These are phyloP conservation scores for Ondatra zibethicus DNA, from an alignment of 2,113 vertebrate genomes.

Conservation along the genomic window DNA sequence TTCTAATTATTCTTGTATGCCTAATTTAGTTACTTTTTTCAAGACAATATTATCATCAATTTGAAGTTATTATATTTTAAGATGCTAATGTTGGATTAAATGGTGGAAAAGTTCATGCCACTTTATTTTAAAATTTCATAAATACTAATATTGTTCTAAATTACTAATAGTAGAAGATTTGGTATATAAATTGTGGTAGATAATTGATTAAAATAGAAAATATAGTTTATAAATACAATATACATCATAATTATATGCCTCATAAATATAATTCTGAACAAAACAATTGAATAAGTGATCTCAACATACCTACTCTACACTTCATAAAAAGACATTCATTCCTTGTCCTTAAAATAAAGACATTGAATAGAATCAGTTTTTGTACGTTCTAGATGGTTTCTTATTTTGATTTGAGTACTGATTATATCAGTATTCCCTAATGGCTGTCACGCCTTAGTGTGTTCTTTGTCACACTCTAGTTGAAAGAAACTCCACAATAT, in stretches of 20 bases:
- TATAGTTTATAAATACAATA: not conserved
- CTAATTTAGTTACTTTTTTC: slow-evolving; percentile 29
- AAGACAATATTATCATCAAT: not conserved
- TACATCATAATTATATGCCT: not conserved
- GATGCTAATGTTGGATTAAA: slow-evolving; percentile 1
- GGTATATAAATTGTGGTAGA: not conserved
- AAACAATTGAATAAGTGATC: not conserved
- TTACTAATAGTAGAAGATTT: not conserved
- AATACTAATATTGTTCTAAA: not conserved
- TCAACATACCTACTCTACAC: not conserved
- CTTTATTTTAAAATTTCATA: not conserved
- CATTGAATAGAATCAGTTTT: not conserved
- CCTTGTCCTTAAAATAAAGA: not conserved
- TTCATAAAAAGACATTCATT: not conserved
- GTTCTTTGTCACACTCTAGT: not conserved
- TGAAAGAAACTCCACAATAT: not conserved
- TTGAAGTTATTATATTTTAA: slow-evolving; percentile 40
- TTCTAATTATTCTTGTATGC: not conserved
- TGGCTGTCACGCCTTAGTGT: not conserved
- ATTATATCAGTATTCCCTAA: not conserved
- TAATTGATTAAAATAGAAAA: not conserved
- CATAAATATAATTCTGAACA: slow-evolving; percentile 12
- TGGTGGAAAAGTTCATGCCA: not conserved
- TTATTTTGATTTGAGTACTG: not conserved
- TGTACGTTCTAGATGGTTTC: not conserved